These are phyloP conservation scores for Philhelius pedissequus DNA, from an alignment of 2,888 invertebrate species.

Conservation along the genomic window DNA sequence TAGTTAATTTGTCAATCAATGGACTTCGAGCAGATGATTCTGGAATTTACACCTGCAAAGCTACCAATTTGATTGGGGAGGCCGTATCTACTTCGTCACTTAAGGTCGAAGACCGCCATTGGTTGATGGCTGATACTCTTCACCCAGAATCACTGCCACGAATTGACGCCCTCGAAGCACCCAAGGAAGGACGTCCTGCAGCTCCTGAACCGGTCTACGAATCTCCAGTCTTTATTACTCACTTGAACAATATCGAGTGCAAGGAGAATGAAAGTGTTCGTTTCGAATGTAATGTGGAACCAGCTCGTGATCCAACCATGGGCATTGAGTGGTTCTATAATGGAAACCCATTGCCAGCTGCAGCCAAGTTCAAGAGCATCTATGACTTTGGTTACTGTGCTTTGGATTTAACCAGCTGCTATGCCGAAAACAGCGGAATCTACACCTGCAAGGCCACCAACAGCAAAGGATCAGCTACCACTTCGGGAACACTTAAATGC, in stretches of 20 bases:
- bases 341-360: conserved; percentile 91
- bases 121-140: conserved; percentile 91
- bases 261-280: conserved; percentile 92
- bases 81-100: conserved; percentile 95
- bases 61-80: conserved; percentile 94
- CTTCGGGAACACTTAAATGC: conserved; percentile 92
- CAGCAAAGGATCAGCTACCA: conserved; percentile 92
- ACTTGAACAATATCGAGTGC: conserved; percentile 93
- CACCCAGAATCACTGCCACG: conserved; percentile 94
- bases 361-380: conserved; percentile 93
- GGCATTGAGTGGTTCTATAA: conserved; percentile 97
- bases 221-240: conserved; percentile 92
- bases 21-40: conserved; percentile 93
- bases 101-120: conserved; percentile 93
- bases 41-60: conserved; percentile 97
- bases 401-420: conserved; percentile 91
- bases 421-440: conserved; percentile 95
- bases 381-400: conserved; percentile 98
- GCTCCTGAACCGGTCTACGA: conserved; percentile 89
- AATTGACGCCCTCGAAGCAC: conserved; percentile 91
- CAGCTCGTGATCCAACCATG: conserved; percentile 93
- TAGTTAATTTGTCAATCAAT: conserved; percentile 94
- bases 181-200: conserved; percentile 84
- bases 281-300: conserved; percentile 95
- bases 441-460: conserved; percentile 95